These are phyloP conservation scores for Rhinoptilus africanus DNA, from an alignment of 2,113 vertebrate genomes.

Conservation along the genomic window DNA sequence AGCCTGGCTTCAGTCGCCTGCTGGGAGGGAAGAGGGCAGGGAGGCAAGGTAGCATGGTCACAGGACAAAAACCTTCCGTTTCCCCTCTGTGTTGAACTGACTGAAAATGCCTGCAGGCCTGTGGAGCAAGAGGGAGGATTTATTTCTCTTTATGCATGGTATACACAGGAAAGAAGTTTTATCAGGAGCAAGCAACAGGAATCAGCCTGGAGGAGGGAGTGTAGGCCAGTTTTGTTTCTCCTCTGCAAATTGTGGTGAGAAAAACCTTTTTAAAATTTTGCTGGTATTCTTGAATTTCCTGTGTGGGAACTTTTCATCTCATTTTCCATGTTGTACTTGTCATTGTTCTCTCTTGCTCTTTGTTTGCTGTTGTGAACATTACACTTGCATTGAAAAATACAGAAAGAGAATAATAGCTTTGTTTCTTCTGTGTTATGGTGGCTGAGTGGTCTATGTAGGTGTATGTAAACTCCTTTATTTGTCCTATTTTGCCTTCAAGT, in stretches of 20 bases:
- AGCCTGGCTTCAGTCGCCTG: not conserved
- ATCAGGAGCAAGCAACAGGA: not conserved
- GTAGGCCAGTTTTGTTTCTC: not conserved
- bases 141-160: not conserved
- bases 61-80: not conserved
- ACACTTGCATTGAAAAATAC: not conserved
- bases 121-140: not conserved
- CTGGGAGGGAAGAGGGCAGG: not conserved
- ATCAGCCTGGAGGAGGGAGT: not conserved
- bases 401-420: not conserved
- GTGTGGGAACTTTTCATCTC: not conserved
- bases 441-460: not conserved
- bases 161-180: not conserved
- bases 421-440: not conserved
- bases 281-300: not conserved
- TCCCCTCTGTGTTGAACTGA: not conserved
- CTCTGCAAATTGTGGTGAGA: fast-evolving
- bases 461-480: not conserved
- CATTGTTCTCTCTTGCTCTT: not conserved
- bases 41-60: not conserved
- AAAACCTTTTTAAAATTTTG: not conserved
- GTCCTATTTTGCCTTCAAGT: not conserved
- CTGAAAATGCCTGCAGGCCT: not conserved
- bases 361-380: not conserved
- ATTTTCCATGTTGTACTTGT: not conserved